Evolutionary conservation across 2,797 vertebrate species (phyloP).

Genomic region (Stomatorhinus walkeri): DNA sequence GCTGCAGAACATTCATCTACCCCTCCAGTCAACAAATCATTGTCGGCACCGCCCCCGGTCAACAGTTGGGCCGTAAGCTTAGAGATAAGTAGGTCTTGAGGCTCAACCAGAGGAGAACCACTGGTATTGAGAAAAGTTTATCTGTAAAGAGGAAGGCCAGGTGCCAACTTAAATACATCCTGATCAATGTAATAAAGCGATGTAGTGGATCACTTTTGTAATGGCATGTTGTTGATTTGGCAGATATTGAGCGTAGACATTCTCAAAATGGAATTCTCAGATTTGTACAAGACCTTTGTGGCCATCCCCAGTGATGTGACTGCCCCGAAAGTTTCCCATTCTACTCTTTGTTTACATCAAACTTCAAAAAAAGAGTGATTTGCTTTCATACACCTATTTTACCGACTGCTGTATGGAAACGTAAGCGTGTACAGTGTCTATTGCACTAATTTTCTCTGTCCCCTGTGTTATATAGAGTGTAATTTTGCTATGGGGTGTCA

Average conservation of each 20-base stretch:
- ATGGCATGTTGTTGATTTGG: not conserved
- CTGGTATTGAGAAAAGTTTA: not conserved
- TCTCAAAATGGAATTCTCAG: not conserved
- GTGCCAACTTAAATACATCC: not conserved
- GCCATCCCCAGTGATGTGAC: not conserved
- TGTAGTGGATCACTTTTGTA: not conserved
- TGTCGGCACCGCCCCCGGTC: not conserved
- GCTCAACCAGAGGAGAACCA: not conserved
- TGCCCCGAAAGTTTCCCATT: not conserved
- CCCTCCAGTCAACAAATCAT: not conserved
- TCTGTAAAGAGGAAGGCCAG: not conserved
- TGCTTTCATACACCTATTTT: not conserved
- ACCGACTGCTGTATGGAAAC: not conserved
- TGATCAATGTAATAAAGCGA: not conserved
- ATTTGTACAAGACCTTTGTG: not conserved
- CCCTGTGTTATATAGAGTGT: not conserved
- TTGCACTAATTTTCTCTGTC: not conserved
- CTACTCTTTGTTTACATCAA: not conserved
- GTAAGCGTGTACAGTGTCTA: not conserved
- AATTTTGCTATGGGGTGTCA: not conserved
- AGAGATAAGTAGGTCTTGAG: not conserved
- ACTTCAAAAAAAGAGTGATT: not conserved
- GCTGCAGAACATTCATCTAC: not conserved
- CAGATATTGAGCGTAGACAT: not conserved
- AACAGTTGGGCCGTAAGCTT: not conserved